Base-by-base conservation (phyloP, 2,113 vertebrate genomes). In the Protobothrops flavoviridis region DNA sequence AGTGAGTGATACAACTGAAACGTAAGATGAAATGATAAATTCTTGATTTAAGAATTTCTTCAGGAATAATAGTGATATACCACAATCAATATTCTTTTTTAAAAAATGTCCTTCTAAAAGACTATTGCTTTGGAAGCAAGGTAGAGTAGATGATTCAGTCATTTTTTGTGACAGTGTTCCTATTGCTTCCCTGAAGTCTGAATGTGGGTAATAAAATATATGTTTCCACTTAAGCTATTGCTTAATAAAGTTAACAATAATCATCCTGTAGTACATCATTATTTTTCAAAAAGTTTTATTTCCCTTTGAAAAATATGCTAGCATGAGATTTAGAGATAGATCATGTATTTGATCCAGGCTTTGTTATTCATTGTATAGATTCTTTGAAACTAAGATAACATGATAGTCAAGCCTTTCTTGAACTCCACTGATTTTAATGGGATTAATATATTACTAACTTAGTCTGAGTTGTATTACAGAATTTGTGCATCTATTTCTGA, bases 401-500 rank as follows among this genome's bases (percentile, higher is more conserved):
- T 8, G 50, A 52, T n/a, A 53, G 50, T n/a, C 50, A 53, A 52
- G 26, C 6, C 86, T 88, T 53, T n/a, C 48, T 88, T 53, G 48
- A 87, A 39, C 4, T 52, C 39, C 26, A n/a, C 15, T 26, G 85
- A 87, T 29, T 48, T 87, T 24, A 48, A 45, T 87, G 45, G 45
- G 45, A 24, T 87, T 87, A 50, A 87, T 26, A 50, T 11, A 26
- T 87, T 24, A 50, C 8, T 39, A 21, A 86, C 26, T 29, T 50
- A 52, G 11, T 52, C 48, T 87, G 86, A 26, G 26, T 87, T 90
- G 45, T n/a, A n/a, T 64, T 90, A 90, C n/a, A 45, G 2, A 29
- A 45, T 86, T 45, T 86, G 95, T 95, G 39, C 89, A 88, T 85
- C 81, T 95, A 95, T 96, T 96, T 95, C 48, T 95, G 81, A 55